Evolutionary conservation across 2,888 invertebrate species (phyloP).

Genomic region (Mimas tiliae): DNA sequence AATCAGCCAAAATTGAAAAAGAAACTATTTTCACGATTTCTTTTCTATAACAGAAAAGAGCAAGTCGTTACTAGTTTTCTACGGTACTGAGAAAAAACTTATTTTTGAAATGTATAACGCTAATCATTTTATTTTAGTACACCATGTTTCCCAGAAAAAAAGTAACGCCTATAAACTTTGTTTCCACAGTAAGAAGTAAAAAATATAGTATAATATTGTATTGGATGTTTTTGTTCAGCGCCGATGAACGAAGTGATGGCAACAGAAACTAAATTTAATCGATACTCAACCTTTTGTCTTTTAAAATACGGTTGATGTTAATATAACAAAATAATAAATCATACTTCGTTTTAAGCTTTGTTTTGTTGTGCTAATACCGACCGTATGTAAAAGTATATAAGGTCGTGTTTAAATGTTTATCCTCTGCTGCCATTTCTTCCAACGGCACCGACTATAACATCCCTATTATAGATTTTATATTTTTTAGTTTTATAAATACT

Average conservation of each 20-base stretch:
- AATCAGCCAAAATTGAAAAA: neutral
- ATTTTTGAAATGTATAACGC: too few relatives aligned
- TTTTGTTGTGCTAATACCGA: neutral
- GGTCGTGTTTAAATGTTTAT: neutral
- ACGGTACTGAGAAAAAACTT: neutral
- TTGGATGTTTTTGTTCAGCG: neutral
- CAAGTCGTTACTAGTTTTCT: neutral
- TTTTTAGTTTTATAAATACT: constrained; percentile 22
- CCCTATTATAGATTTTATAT: constrained; percentile 24
- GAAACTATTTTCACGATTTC: constrained; percentile 5
- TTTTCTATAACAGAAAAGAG: constrained; percentile 6
- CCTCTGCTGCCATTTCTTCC: neutral
- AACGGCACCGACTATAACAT: neutral
- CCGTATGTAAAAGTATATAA: neutral
- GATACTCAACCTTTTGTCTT: neutral
- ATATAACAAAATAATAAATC: neutral
- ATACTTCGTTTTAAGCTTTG: neutral
- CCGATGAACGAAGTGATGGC: neutral
- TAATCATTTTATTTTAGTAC: too few relatives aligned
- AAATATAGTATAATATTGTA: neutral
- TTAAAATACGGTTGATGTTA: neutral
- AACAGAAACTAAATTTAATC: neutral
- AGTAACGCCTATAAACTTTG: neutral
- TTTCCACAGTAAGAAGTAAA: neutral
- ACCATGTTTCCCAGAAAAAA: neutral